These are phyloP conservation scores for Ctenosaura bakeri DNA, from an alignment of 2,797 vertebrate species.

Conservation along the genomic window DNA sequence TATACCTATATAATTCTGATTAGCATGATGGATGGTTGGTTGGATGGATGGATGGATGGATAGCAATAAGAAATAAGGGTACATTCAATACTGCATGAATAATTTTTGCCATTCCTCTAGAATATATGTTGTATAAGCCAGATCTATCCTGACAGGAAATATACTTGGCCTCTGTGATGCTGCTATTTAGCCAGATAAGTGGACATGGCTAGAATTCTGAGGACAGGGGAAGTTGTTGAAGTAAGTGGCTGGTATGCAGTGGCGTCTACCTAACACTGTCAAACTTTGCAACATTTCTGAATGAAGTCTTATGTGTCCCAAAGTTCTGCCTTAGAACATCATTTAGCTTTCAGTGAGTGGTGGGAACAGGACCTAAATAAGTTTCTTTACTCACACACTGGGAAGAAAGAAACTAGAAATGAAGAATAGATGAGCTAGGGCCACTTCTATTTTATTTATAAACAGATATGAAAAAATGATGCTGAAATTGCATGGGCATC, in stretches of 20 bases:
- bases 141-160: neutral
- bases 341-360: neutral
- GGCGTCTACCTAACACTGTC: neutral
- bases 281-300: neutral
- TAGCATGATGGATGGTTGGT: neutral
- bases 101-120: neutral
- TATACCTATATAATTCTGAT: neutral
- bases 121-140: neutral
- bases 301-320: neutral
- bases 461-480: no score
- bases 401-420: no score
- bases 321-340: neutral
- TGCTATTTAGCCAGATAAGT: neutral
- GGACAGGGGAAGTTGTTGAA: neutral
- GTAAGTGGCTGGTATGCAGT: neutral
- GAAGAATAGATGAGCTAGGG: no score
- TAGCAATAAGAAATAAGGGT: neutral
- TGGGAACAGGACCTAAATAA: neutral
- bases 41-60: neutral
- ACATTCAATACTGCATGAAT: no score
- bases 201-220: neutral
- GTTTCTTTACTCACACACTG: neutral
- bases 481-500: no score
- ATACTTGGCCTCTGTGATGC: neutral
- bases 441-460: no score